Percentiles rank a stretch among this genome's conserved stretches.
phyloP scores from a whole-genome alignment of 2,113 vertebrate genomes.

The Steatornis caripensis region DNA sequence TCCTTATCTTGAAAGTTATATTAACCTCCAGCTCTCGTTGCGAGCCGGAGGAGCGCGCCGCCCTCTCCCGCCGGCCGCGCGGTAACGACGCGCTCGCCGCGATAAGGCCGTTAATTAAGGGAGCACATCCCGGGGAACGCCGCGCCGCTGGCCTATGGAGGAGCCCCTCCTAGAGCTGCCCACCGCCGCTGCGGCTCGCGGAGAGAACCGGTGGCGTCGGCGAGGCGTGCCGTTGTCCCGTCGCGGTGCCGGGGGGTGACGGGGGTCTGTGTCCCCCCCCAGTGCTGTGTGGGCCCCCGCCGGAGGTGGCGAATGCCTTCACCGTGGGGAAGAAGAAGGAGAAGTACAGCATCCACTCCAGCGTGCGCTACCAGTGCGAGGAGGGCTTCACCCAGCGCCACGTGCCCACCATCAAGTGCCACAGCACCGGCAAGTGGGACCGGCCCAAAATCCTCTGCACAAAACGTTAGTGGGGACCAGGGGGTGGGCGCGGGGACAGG shows the following conservation, averaged over 20 bases:
- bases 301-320: slow-evolving; percentile 84
- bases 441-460: slow-evolving; percentile 90
- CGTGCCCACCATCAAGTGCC: slow-evolving; percentile 86
- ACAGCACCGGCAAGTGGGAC: slow-evolving; percentile 92
- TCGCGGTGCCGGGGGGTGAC: background rate
- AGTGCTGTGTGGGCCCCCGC: slow-evolving; percentile 91
- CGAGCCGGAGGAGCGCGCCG: background rate
- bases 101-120: background rate
- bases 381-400: slow-evolving; percentile 89
- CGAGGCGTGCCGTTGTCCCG: background rate
- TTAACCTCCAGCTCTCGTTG: slow-evolving; percentile 1
- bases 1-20: background rate
- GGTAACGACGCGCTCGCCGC: background rate
- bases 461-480: slow-evolving; percentile 82
- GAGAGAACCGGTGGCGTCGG: background rate
- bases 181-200: rapidly evolving
- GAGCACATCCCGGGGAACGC: background rate
- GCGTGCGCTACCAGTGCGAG: slow-evolving; percentile 88
- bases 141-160: no score
- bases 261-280: background rate
- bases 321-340: slow-evolving; percentile 82
- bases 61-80: background rate
- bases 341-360: slow-evolving; percentile 89
- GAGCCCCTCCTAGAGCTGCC: background rate
- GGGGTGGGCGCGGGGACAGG: no score